These are phyloP conservation scores for Oegoconia quadripuncta DNA, from an alignment of 2,888 invertebrate species.

Conservation along the genomic window DNA sequence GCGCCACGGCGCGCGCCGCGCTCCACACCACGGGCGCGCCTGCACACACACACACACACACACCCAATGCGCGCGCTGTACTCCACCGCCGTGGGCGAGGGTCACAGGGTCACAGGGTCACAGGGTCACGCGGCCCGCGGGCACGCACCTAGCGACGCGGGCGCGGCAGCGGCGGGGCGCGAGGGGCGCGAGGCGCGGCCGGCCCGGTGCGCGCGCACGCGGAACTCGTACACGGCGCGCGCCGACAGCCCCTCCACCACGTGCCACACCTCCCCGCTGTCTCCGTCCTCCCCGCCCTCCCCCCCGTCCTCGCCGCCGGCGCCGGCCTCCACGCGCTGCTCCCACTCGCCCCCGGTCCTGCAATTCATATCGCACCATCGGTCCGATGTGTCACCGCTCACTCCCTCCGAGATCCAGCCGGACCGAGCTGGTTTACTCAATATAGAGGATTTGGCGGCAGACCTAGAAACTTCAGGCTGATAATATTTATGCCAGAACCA, in stretches of 20 bases:
- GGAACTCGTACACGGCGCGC: constrained; percentile 88
- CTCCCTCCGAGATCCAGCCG: background rate
- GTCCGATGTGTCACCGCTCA: background rate
- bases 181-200: constrained; percentile 81
- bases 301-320: constrained; percentile 14
- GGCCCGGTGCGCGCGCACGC: constrained; percentile 85
- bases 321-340: constrained; percentile 47
- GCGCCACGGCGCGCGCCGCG: constrained; percentile 15
- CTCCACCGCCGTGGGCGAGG: too few species aligned
- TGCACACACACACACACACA: constrained; percentile 10
- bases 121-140: constrained; percentile 61
- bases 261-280: constrained; percentile 65
- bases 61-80: background rate
- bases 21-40: constrained; percentile 20
- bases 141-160: constrained; percentile 74
- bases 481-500: too few species aligned
- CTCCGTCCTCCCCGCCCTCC: constrained; percentile 9
- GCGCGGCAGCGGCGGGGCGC: constrained; percentile 73
- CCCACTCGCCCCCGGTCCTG: constrained; percentile 58
- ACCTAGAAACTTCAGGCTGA: too few species aligned
- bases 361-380: too few species aligned
- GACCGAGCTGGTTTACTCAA: background rate
- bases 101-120: background rate
- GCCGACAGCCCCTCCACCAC: constrained; percentile 84
- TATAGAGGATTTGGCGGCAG: too few species aligned